A percentile compares a stretch with the other conserved stretches of the same genome.
Conservation (phyloP, 1,140 invertebrate genomes). For the Brachionus calyciflorus region DNA sequence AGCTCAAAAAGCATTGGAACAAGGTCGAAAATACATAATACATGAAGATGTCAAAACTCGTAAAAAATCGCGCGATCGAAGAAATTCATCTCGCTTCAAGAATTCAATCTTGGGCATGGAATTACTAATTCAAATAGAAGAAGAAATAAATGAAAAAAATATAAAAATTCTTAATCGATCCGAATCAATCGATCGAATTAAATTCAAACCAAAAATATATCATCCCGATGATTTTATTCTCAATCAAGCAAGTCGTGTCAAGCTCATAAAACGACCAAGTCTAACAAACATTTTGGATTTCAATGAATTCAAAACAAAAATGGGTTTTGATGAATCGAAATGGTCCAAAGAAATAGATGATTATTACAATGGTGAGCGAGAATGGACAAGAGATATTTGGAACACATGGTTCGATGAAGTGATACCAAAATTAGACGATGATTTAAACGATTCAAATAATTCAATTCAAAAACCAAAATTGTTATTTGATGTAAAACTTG, state of each 20-base stretch:
- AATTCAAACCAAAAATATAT: constrained; percentile 8
- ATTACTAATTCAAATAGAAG: constrained; percentile 19
- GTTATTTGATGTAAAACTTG: not conserved
- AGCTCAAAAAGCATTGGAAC: constrained; percentile 11
- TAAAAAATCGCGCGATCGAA: not conserved
- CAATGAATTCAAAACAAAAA: not conserved
- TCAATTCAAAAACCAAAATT: constrained; percentile 46
- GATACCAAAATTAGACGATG: constrained; percentile 50
- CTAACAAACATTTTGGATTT: not conserved
- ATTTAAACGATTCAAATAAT: constrained; percentile 51
- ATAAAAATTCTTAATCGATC: not conserved
- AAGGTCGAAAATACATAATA: constrained; percentile 32
- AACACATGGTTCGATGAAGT: constrained; percentile 60
- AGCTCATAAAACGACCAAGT: not conserved
- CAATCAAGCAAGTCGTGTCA: not conserved
- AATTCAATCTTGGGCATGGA: not conserved
- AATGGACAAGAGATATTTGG: constrained; percentile 59
- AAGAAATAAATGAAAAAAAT: constrained; percentile 1
- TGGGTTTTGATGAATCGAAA: not conserved
- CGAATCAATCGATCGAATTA: not conserved
- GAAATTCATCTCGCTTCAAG: not conserved
- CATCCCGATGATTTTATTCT: not conserved
- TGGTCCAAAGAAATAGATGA: constrained; percentile 47
- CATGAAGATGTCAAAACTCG: not conserved
- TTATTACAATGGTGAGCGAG: constrained; percentile 51